Base-by-base conservation (phyloP, 1,140 invertebrate species). In the Drosophila lacteicornis region DNA sequence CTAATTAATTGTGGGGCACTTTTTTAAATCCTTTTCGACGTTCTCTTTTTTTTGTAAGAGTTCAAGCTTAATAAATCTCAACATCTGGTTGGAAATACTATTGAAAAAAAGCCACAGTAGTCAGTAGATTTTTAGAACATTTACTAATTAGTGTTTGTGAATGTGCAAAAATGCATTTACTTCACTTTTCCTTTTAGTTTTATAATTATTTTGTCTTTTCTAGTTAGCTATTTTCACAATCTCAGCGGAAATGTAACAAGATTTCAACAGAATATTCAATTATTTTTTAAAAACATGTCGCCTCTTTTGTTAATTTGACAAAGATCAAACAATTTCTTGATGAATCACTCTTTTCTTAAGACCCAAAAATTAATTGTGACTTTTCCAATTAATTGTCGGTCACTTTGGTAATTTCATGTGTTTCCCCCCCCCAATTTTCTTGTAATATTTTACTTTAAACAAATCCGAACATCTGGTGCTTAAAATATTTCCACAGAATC, bases 401-500 rank as follows among this genome's bases (percentile, higher is more conserved):
- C 36, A 40, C 36, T 55, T 22, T 22, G 53, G 53, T 40, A 40
- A n/a, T 25, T 56, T 19, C n/a, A n/a, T 1, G 36, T n/a, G 19
- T 38, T 22, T 1, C 19, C 36, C 13, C 53, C 36, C 13, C 53
- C 19, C 15, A 0, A 7, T 30, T 19, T 55, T 47, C 25, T 68
- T 43, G 70, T 73, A 50, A 45, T 73, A 60, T 61, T 66, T 51
- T 38, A 38, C 45, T 43, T 38, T 70, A 22, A 30, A 73, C 53
- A 63, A 50, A 63, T 49, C 45, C 27, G 5, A 38, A 38, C 57
- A 67, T 61, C 36, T 61, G 63, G 49, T 17, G 36, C 17, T 38
- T 56, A 40, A 68, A 67, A 45, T 22, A 62, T 62, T 66, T 65
- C 62, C 66, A 51, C 36, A 68, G 57, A 68, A 69, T 68, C 46